These are phyloP conservation scores for Siphonodentalium dalli DNA, from an alignment of 2,888 invertebrate genomes.

Conservation along the genomic window DNA sequence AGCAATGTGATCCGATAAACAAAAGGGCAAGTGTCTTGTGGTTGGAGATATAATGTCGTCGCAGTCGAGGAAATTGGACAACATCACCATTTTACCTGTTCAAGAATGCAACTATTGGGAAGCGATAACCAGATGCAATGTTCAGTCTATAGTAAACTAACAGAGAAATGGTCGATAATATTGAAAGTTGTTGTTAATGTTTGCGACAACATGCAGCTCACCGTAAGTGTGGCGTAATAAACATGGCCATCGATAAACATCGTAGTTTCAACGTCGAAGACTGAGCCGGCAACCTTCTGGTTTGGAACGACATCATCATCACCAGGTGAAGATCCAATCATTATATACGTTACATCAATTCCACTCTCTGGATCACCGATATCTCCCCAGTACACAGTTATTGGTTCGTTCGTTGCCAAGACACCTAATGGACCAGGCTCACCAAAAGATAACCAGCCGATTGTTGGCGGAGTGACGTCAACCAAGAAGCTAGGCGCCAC, in stretches of 20 bases:
- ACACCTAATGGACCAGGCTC: background rate
- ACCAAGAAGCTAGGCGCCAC: background rate
- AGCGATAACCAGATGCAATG: no score
- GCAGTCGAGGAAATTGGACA: no score
- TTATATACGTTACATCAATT: conserved; percentile 1
- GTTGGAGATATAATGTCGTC: no score
- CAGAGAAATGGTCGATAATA: no score
- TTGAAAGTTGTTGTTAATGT: no score
- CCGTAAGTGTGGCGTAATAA: conserved; percentile 3
- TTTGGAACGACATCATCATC: conserved; percentile 4
- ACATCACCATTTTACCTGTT: no score
- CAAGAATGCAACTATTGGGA: no score
- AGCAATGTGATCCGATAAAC: no score
- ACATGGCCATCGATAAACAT: conserved; percentile 4
- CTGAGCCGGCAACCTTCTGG: background rate
- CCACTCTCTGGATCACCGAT: conserved; percentile 14
- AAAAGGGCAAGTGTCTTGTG: no score
- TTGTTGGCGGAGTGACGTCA: conserved; percentile 8
- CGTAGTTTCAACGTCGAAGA: background rate
- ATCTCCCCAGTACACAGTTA: conserved; percentile 3
- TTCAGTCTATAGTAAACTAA: no score
- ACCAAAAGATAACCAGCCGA: conserved; percentile 2
- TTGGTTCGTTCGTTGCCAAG: background rate
- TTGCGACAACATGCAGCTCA: no score
- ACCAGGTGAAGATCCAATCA: conserved; percentile 6